Conservation (phyloP, 2,113 vertebrate species). For the Coracopsis vasa region DNA sequence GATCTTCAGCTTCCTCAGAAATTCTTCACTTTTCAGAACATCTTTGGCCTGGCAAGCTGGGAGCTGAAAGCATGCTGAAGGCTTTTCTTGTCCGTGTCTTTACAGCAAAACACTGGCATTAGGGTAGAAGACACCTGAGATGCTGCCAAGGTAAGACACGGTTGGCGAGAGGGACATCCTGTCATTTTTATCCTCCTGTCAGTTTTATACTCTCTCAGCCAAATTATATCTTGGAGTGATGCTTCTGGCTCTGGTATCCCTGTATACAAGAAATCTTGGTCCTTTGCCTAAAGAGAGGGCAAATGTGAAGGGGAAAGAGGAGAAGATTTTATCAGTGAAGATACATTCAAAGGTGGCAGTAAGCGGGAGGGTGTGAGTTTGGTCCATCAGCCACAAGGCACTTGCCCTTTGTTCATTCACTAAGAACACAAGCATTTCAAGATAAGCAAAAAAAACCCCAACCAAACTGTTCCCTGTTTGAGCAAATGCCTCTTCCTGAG, state of each 20-base stretch:
- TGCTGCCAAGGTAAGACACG: fast-evolving
- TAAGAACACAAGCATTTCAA: neutral
- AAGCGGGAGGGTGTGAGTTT: neutral
- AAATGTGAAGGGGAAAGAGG: neutral
- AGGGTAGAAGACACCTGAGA: neutral
- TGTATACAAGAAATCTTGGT: neutral
- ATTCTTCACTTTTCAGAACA: neutral
- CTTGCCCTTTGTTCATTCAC: neutral
- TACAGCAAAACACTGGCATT: neutral
- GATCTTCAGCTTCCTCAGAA: neutral
- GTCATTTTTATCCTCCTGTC: neutral
- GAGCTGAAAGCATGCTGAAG: neutral
- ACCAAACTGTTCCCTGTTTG: neutral
- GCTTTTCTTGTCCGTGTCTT: neutral
- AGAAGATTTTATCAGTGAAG: neutral
- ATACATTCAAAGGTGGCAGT: fast-evolving
- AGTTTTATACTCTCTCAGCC: neutral
- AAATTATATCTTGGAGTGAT: neutral
- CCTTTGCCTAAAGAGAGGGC: neutral
- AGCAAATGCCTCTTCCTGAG: neutral
- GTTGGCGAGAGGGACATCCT: neutral
- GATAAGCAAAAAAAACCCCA: neutral
- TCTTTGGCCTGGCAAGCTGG: neutral
- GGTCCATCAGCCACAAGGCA: neutral
- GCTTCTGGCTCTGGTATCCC: neutral